phyloP scores from a whole-genome alignment of 2,113 vertebrate genomes.

The Podarcis muralis region DNA sequence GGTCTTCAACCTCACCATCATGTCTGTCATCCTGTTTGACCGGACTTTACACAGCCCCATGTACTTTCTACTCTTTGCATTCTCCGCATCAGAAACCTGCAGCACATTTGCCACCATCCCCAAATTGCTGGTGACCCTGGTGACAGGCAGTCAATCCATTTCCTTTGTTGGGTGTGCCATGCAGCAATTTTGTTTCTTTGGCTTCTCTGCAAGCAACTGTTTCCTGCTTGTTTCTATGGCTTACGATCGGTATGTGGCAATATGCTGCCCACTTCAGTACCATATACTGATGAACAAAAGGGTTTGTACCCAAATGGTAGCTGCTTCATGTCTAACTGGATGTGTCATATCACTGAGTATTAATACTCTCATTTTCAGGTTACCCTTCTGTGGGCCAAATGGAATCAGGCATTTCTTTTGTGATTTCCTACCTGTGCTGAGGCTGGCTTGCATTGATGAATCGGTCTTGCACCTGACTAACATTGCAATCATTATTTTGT shows the following conservation, averaged over 20 bases:
- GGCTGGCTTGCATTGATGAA: no score
- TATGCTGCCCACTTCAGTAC: slow-evolving; percentile 37
- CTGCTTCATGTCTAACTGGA: not conserved
- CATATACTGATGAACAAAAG: not conserved
- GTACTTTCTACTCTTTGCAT: slow-evolving; percentile 21
- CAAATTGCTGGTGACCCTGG: not conserved
- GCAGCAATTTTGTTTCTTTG: slow-evolving; percentile 13
- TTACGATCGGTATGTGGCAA: slow-evolving; percentile 47
- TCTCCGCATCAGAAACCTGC: slow-evolving; percentile 19
- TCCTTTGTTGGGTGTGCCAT: slow-evolving; percentile 1
- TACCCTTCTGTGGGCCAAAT: no score
- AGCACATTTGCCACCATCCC: not conserved
- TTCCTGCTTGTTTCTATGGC: slow-evolving; percentile 50
- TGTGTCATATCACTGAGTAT: not conserved
- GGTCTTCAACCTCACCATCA: not conserved
- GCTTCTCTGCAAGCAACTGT: slow-evolving; percentile 31
- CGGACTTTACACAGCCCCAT: slow-evolving; percentile 15
- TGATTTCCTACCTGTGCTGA: no score
- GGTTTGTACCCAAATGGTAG: not conserved
- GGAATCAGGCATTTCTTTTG: no score
- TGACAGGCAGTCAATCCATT: not conserved
- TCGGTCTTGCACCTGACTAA: no score
- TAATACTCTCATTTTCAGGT: no score
- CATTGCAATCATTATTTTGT: no score
- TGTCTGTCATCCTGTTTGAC: not conserved